Evolutionary conservation across 1,140 invertebrate species (phyloP).

Genomic region (Drosophila ficusphila): DNA sequence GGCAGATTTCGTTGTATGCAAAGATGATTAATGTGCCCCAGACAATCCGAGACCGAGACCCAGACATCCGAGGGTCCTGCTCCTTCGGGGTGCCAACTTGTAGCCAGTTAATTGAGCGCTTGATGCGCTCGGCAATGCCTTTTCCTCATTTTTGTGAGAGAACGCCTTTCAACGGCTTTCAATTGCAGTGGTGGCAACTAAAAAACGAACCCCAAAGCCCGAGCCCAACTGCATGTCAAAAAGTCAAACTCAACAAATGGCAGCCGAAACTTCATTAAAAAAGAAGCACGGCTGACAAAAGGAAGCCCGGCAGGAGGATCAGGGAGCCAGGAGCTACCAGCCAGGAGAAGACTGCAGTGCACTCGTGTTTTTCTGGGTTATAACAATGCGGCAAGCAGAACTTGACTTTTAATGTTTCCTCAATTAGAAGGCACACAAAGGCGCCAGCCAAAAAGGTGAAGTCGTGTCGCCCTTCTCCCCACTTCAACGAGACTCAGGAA

Average conservation of each 20-base stretch:
- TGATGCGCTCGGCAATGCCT: constrained; percentile 33
- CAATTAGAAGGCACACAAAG: constrained; percentile 77
- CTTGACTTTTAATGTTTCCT: constrained; percentile 82
- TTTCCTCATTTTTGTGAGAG: constrained; percentile 34
- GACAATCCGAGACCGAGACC: constrained; percentile 25
- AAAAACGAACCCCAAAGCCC: too few relatives aligned
- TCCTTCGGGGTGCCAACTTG: constrained; percentile 42
- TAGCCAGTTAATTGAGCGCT: constrained; percentile 74
- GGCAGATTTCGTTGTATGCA: constrained; percentile 64
- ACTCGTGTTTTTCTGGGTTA: constrained; percentile 81
- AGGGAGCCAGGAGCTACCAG: constrained; percentile 18
- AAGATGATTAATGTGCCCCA: constrained; percentile 73
- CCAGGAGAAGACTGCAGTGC: constrained; percentile 67
- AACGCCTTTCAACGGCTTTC: constrained; percentile 63
- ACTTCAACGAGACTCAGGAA: background rate
- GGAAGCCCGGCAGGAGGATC: constrained; percentile 2
- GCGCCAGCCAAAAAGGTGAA: constrained; percentile 73
- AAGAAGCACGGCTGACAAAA: constrained; percentile 25
- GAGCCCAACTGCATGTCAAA: constrained; percentile 50
- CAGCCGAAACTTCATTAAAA: constrained; percentile 72
- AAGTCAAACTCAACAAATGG: constrained; percentile 60
- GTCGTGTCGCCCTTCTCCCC: constrained; percentile 44
- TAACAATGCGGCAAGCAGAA: constrained; percentile 80
- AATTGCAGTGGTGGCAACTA: constrained; percentile 45
- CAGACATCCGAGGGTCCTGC: constrained; percentile 26